A percentile compares a stretch with the other conserved stretches of the same genome.
These are phyloP conservation scores for Probaryconus sp. DNA, from an alignment of 1,140 invertebrate genomes.

Conservation along the genomic window DNA sequence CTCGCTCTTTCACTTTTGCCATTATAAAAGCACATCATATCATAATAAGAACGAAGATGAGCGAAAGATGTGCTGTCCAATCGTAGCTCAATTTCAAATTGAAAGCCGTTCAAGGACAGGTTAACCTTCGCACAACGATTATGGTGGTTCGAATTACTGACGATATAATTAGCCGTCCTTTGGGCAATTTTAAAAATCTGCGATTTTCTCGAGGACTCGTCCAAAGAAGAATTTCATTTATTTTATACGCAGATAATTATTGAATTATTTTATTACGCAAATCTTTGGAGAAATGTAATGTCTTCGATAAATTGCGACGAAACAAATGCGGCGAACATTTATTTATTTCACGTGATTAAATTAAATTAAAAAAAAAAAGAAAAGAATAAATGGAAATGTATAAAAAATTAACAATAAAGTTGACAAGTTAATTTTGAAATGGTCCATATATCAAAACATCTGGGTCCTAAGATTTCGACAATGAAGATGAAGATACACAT, in stretches of 20 bases:
- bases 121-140: slow-evolving; percentile 11
- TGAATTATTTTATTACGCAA: too few relatives aligned
- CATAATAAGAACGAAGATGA: neutral
- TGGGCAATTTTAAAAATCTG: slow-evolving; percentile 5
- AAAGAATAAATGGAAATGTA: too few relatives aligned
- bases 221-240: neutral
- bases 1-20: slow-evolving; percentile 33
- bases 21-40: slow-evolving; percentile 13
- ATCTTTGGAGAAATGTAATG: neutral
- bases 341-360: too few relatives aligned
- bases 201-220: slow-evolving; percentile 6
- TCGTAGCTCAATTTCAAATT: slow-evolving; percentile 15
- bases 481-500: slow-evolving; percentile 25
- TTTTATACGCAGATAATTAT: neutral
- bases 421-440: too few relatives aligned
- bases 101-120: slow-evolving; percentile 30
- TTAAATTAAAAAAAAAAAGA: too few relatives aligned
- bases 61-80: slow-evolving; percentile 10
- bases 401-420: too few relatives aligned
- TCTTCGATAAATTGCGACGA: too few relatives aligned
- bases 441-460: too few relatives aligned
- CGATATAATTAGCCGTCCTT: slow-evolving; percentile 14
- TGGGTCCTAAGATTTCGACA: slow-evolving; percentile 23
- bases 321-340: too few relatives aligned
- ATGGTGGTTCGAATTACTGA: slow-evolving; percentile 3